Conservation (phyloP, 2,113 vertebrate genomes). For the Etia nguti region DNA sequence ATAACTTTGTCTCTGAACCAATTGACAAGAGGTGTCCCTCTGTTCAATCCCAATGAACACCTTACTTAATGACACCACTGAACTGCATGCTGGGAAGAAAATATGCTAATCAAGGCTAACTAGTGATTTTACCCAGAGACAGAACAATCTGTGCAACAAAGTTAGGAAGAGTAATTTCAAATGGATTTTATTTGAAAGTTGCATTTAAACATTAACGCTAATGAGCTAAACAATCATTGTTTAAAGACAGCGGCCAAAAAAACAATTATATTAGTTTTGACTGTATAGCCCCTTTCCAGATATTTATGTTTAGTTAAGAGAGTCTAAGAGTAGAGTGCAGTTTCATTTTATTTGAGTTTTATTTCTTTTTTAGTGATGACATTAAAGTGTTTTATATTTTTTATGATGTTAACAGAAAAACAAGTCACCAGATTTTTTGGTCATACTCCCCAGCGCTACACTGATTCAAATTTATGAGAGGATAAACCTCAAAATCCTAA, state of each 20-base stretch:
- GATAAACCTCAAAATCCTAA: not conserved
- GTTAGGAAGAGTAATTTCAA: not conserved
- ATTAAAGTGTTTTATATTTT: not conserved
- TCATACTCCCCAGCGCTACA: not conserved
- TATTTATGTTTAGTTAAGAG: not conserved
- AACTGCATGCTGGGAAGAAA: not conserved
- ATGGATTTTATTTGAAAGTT: not conserved
- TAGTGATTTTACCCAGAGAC: not conserved
- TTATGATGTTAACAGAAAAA: not conserved
- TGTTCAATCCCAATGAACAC: not conserved
- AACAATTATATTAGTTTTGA: rapidly evolving
- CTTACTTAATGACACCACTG: not conserved
- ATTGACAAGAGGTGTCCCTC: not conserved
- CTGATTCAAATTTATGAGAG: not conserved
- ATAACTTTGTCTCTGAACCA: not conserved
- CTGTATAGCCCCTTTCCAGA: not conserved
- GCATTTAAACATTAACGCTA: not conserved
- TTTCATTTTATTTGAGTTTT: not conserved
- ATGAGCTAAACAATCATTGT: not conserved
- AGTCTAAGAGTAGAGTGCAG: not conserved
- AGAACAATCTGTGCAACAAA: not conserved
- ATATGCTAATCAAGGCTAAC: not conserved
- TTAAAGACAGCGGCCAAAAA: not conserved
- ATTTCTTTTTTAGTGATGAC: not conserved
- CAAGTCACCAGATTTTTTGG: not conserved